These are phyloP conservation scores for Mola mola DNA, from an alignment of 2,113 vertebrate species.

Conservation along the genomic window DNA sequence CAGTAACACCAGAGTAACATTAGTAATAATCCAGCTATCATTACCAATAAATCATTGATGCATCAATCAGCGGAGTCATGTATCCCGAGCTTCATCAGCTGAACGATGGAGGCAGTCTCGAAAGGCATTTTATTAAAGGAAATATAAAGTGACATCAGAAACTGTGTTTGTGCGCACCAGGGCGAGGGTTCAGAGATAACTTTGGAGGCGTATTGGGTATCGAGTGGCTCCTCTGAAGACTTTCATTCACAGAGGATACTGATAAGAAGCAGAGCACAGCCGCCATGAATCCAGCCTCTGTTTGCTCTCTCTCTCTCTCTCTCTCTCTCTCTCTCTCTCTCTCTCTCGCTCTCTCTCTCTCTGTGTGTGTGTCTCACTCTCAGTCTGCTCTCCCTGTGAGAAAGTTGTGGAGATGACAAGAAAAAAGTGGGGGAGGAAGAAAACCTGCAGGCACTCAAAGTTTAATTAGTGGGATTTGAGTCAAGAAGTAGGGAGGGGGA, in stretches of 20 bases:
- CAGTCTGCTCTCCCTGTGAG: constrained; percentile 76
- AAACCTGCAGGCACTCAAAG: constrained; percentile 70
- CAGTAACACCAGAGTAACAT: no score
- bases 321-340: constrained; percentile 36
- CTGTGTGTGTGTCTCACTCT: constrained; percentile 45
- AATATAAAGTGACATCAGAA: no score
- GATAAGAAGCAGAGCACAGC: constrained; percentile 78
- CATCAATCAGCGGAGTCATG: no score
- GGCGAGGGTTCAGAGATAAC: constrained; percentile 63
- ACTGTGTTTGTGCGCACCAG: constrained; percentile 15
- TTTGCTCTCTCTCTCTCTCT: constrained; percentile 55
- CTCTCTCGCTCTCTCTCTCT: constrained; percentile 19
- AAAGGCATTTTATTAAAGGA: no score
- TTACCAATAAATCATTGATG: no score
- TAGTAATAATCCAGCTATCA: no score
- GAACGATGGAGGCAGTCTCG: no score
- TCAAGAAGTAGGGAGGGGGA: constrained; percentile 22
- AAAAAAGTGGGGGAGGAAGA: constrained; percentile 6
- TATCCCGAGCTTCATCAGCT: no score
- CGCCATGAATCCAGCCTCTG: constrained; percentile 80
- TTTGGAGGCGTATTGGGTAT: constrained; percentile 77
- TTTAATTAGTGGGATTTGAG: constrained; percentile 81
- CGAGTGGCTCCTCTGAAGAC: constrained; percentile 74
- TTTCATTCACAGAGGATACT: constrained; percentile 79
- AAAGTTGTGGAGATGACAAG: constrained; percentile 67